Evolutionary conservation across 2,113 vertebrate species (phyloP).

Genomic region (Sardina pilchardus): DNA sequence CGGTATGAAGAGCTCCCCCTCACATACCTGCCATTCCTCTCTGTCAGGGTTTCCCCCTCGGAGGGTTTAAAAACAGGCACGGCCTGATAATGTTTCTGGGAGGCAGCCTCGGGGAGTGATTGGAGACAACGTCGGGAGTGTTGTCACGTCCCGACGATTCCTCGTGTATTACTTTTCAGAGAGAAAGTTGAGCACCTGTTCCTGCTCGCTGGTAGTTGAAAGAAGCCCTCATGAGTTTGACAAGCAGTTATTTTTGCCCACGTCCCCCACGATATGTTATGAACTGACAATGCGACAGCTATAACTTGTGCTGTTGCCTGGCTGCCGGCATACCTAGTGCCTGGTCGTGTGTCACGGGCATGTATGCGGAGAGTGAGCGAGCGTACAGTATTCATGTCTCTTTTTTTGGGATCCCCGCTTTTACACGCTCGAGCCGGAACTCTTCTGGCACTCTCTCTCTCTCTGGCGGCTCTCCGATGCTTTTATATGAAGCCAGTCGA

Average conservation of each 20-base stretch:
- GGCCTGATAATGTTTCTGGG: constrained; percentile 6
- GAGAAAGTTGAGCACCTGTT: neutral
- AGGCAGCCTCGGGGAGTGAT: neutral
- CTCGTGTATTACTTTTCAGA: neutral
- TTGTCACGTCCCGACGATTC: neutral
- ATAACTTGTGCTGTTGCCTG: neutral
- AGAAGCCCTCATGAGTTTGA: constrained; percentile 8
- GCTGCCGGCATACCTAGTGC: neutral
- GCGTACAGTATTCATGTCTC: neutral
- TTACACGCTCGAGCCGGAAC: neutral
- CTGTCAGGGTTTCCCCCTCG: neutral
- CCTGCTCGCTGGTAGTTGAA: constrained; percentile 7
- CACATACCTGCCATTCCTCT: neutral
- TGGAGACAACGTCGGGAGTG: neutral
- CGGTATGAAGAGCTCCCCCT: neutral
- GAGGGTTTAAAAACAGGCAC: constrained; percentile 7
- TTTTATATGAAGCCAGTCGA: neutral
- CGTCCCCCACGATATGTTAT: neutral
- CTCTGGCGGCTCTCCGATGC: neutral
- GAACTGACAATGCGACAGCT: neutral
- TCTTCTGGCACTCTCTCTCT: constrained; percentile 5
- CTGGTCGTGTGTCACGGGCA: neutral
- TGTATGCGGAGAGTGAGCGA: neutral
- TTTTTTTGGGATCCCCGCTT: neutral
- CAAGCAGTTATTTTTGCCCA: neutral